Percentiles rank a stretch among this genome's conserved stretches.
Evolutionary conservation across 2,888 invertebrate species (phyloP).

Genomic region (Drosophila melanosoma): DNA sequence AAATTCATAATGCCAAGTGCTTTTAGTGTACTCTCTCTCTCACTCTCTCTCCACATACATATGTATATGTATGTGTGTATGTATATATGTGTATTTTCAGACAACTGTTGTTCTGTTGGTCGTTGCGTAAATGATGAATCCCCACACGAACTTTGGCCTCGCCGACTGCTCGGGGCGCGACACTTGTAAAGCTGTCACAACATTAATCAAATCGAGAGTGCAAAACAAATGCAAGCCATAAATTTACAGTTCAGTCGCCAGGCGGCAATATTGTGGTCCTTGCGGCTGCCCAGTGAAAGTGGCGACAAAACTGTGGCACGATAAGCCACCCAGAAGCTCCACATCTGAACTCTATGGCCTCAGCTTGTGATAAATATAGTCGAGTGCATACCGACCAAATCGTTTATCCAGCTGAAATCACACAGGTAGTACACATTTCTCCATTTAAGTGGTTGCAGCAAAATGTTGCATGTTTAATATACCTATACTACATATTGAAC

Average conservation of each 20-base stretch:
- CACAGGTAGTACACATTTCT: constrained; percentile 37
- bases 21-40: constrained; percentile 30
- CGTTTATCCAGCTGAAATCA: constrained; percentile 27
- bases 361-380: constrained; percentile 41
- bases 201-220: constrained; percentile 73
- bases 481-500: background rate
- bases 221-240: constrained; percentile 70
- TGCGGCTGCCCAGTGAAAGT: constrained; percentile 50
- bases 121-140: constrained; percentile 58
- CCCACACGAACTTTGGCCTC: constrained; percentile 58
- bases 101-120: constrained; percentile 45
- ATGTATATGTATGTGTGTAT: background rate
- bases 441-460: constrained; percentile 10
- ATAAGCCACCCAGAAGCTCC: background rate
- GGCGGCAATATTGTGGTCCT: constrained; percentile 40
- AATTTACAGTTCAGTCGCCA: constrained; percentile 56
- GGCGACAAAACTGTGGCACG: constrained; percentile 27
- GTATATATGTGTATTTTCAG: background rate
- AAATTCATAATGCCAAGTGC: constrained; percentile 36
- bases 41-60: background rate
- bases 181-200: constrained; percentile 73
- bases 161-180: constrained; percentile 57
- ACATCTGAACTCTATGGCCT: constrained; percentile 2
- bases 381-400: constrained; percentile 12
- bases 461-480: constrained; percentile 37